phyloP scores from a whole-genome alignment of 2,797 vertebrate species.

The Enteromius thamalakanensis region DNA sequence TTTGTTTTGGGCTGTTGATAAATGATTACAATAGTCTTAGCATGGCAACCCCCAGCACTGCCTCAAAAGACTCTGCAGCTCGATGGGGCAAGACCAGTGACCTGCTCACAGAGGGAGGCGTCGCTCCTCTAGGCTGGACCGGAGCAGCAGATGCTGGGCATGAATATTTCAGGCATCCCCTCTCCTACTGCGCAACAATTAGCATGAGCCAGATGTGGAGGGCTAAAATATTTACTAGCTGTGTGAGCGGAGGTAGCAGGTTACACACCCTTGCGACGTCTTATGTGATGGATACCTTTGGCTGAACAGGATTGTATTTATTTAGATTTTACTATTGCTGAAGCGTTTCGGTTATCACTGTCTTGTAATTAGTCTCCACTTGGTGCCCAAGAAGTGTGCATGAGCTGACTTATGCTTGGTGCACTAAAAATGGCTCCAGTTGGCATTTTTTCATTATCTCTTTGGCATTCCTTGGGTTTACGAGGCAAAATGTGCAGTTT shows the following conservation, averaged over 20 bases:
- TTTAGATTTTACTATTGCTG: not conserved
- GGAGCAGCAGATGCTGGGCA: constrained; percentile 78
- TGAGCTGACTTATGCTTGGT: too few species aligned
- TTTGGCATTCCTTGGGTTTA: too few species aligned
- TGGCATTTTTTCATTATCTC: not conserved
- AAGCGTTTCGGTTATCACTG: not conserved
- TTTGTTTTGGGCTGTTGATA: constrained; percentile 61
- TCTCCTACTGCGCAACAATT: constrained; percentile 73
- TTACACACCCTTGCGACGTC: constrained; percentile 39
- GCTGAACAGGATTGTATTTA: not conserved
- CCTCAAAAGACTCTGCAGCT: constrained; percentile 19
- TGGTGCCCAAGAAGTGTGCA: not conserved
- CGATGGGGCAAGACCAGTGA: constrained; percentile 20
- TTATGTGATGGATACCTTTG: not conserved
- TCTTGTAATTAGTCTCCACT: constrained; percentile 25
- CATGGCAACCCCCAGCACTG: constrained; percentile 12
- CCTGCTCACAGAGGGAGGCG: constrained; percentile 28
- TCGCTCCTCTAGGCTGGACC: constrained; percentile 32
- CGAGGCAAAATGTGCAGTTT: not conserved
- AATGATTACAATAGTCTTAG: constrained; percentile 19
- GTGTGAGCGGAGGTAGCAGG: constrained; percentile 21
- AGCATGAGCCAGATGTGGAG: constrained; percentile 83
- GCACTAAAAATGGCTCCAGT: not conserved
- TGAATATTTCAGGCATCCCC: constrained; percentile 79
- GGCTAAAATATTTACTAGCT: constrained; percentile 83